These are phyloP conservation scores for Momotus momota DNA, from an alignment of 2,797 vertebrate genomes.

Conservation along the genomic window DNA sequence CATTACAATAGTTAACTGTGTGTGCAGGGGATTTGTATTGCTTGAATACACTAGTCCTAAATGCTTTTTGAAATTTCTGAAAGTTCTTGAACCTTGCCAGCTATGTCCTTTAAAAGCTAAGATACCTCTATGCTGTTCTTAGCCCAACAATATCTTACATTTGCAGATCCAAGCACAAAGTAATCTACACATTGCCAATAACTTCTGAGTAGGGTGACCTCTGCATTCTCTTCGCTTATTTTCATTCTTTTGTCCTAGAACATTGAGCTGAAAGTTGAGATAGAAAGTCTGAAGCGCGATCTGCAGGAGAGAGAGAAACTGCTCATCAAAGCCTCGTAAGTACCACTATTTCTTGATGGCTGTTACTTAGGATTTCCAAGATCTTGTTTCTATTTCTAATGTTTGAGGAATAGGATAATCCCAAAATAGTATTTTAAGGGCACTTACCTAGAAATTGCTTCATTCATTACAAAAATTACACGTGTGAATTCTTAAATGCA, in stretches of 20 bases:
- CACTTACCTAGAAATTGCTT: neutral
- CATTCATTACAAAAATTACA: neutral
- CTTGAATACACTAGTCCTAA: neutral
- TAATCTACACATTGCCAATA: neutral
- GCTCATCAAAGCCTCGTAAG: constrained; percentile 95
- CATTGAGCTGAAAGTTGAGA: constrained; percentile 96
- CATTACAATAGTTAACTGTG: neutral
- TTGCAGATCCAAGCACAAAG: neutral
- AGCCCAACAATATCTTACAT: neutral
- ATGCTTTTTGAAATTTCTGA: constrained; percentile 22
- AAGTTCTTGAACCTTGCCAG: constrained; percentile 20
- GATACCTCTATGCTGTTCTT: neutral
- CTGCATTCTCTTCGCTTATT: neutral
- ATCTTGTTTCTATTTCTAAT: neutral
- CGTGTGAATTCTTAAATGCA: neutral
- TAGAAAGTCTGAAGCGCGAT: constrained; percentile 95
- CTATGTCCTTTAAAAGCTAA: neutral
- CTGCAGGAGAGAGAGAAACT: constrained; percentile 92
- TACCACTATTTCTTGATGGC: neutral
- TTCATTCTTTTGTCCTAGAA: constrained; percentile 81
- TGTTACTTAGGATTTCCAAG: neutral
- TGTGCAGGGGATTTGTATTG: neutral
- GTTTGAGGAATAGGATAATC: neutral
- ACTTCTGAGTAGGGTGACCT: neutral
- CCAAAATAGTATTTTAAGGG: neutral